phyloP scores from a whole-genome alignment of 2,888 invertebrate genomes.

The Prosapia bicincta region DNA sequence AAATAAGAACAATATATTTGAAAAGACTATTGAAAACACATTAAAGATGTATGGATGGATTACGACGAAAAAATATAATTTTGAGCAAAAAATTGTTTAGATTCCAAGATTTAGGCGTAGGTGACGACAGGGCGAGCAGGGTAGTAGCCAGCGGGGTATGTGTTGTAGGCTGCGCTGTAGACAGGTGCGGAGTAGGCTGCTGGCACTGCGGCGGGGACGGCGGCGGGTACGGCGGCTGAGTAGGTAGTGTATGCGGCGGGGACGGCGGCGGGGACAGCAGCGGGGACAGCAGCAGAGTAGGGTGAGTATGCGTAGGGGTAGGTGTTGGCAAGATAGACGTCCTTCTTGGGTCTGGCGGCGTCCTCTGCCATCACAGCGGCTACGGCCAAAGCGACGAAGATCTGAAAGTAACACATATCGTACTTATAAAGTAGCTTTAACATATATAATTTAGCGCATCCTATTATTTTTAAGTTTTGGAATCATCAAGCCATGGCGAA shows the following conservation, averaged over 20 bases:
- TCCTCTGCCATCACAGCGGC: constrained; percentile 35
- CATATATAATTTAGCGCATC: no score
- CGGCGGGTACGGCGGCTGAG: constrained; percentile 15
- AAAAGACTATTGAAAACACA: no score
- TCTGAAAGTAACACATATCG: constrained; percentile 27
- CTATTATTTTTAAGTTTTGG: no score
- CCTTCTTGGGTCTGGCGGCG: constrained; percentile 33
- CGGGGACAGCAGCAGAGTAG: constrained; percentile 15
- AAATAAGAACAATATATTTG: no score
- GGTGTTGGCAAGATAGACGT: constrained; percentile 19
- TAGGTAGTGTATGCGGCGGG: constrained; percentile 30
- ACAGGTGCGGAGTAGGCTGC: neutral
- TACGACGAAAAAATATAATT: no score
- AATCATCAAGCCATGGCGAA: no score
- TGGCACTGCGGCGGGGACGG: neutral
- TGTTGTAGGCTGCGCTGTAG: neutral
- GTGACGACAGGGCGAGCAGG: neutral
- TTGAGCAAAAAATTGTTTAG: no score
- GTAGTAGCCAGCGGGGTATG: neutral
- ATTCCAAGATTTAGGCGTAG: neutral
- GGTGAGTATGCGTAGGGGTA: constrained; percentile 23
- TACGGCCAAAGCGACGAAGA: constrained; percentile 37
- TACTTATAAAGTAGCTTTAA: no score
- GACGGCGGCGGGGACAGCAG: constrained; percentile 30
- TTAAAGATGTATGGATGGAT: no score